Evolutionary conservation across 2,797 vertebrate species (phyloP), one percentile per base, ranked within the genome.

Genomic region (Chloroceryle inda): DNA sequence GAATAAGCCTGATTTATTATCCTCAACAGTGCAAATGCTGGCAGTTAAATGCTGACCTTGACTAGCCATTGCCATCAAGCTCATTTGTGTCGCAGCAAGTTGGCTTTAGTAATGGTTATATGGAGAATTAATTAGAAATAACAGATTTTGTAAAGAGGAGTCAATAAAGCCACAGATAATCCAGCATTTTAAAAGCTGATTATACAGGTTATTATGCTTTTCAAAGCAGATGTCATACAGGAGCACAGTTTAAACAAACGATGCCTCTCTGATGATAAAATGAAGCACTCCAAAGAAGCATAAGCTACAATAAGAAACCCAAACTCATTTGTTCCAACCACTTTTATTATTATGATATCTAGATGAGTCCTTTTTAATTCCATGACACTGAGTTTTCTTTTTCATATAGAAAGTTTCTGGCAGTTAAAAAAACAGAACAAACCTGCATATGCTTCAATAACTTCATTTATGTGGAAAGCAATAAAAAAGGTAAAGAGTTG

Each of bases 71-170:
- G 71, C 76, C 73, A 94, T 91, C 84, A 47, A 94, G 76, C 78
- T 84, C 89, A 83, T 95, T 94, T 95, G 58, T 66, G 77, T 42
- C 63, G 89, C 92, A 69, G 63, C 38, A 63, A 93, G 90, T 93
- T 95, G 72, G 66, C 74, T 93, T 93, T 81, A 88, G 35, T 59
- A 92, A 84, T 37, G 84, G 83, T 64, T 95, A 66, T 68, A 89
- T 52, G 79, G 79, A 96, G 93, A 83, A 96, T 91, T 97, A 95
- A 97, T 97, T 91, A 80, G 92, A 95, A 96, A 82, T 85, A 97
- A 94, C 77, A 88, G 91, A 94, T 97, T 96, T 89, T 85, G 91
- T 93, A 63, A 88, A 92, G 31, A 84, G 84, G 62, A 96, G 93
- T 95, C 81, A 95, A 93, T 82, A 97, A 96, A 94, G 67, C 37